These are phyloP conservation scores for Epinotia bilunana DNA, from an alignment of 2,888 invertebrate species.

Conservation along the genomic window DNA sequence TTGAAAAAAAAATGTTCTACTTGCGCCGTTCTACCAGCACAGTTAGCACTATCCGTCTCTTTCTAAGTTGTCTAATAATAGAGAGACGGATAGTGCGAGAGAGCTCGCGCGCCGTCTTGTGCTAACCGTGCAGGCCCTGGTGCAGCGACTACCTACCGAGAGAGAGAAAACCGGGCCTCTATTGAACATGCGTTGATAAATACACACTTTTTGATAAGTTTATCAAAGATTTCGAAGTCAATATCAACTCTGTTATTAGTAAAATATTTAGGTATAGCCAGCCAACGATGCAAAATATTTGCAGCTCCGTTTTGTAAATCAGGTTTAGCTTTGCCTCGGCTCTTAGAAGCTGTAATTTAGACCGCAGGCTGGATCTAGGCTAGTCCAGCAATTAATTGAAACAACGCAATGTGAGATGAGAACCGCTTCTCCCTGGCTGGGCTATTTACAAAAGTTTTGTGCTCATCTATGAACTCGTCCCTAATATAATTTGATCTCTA, in stretches of 20 bases:
- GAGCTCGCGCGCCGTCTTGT: too few species aligned
- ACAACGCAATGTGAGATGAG: slow-evolving; percentile 18
- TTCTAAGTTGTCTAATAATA: too few species aligned
- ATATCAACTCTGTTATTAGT: neutral
- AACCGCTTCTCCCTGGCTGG: slow-evolving; percentile 1
- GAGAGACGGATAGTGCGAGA: too few species aligned
- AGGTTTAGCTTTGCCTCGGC: slow-evolving; percentile 14
- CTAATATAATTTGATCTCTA: neutral
- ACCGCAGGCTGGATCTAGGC: slow-evolving; percentile 27
- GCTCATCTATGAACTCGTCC: neutral
- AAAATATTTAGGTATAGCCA: neutral
- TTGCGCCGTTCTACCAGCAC: too few species aligned
- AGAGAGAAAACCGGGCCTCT: too few species aligned
- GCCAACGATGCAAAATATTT: slow-evolving; percentile 17
- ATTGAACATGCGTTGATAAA: too few species aligned
- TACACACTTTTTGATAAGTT: too few species aligned
- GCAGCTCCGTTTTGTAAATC: slow-evolving; percentile 13
- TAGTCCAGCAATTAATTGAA: slow-evolving; percentile 28
- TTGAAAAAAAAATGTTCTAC: too few species aligned
- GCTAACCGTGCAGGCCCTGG: too few species aligned
- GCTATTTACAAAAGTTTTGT: neutral
- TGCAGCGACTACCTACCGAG: too few species aligned
- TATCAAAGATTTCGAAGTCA: too few species aligned
- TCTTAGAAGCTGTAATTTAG: slow-evolving; percentile 11
- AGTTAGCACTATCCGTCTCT: too few species aligned